Base-by-base conservation (phyloP, 2,888 invertebrate genomes). In the Euproctis similis region DNA sequence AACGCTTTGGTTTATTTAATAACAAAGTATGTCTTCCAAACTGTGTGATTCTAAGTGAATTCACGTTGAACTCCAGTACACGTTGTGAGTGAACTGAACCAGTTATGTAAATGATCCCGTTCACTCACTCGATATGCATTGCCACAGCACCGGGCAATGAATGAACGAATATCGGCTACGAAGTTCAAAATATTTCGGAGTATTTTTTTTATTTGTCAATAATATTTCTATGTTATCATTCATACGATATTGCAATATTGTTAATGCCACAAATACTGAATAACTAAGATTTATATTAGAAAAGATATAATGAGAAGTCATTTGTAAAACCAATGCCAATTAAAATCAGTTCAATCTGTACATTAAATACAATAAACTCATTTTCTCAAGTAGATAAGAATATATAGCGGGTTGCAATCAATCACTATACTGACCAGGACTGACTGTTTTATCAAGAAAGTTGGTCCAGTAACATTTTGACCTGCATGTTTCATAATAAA, bases 381-480 rank as follows among this genome's bases (percentile, higher is more conserved):
- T 22, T 9, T 29, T 28, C 19, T 14, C 34, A 28, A 1, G 25
- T 31, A 38, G 31, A 47, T 30, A 33, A 38, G 9, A 12, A 12
- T 34, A 42, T 35, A 39, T 16, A 26, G 6, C 13, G 25, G 26
- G 11, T 30, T 43, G 46, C 49, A 46, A 47, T 48, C 49, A 46
- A 40, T 46, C 43, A 36, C 36, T 7, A 34, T n/a, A n/a, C n/a
- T n/a, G n/a, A n/a, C n/a, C n/a, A n/a, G n/a, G n/a, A 41, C 40
- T 35, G 38, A 36, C 26, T 24, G 12, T 8, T 42, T 48, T 57
- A 58, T 58, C 58, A 49, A 50, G 59, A 59, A 59, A 59, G 59
- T 47, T 39, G 59, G 8, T 42, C 59, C 13, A 58, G 5, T 59
- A 41, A 57, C 49, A 46, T 36, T 8, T 36, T 51, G 29, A 48